These are phyloP conservation scores for Cyphomyrus discorhynchus DNA, from an alignment of 2,113 vertebrate species.

Conservation along the genomic window DNA sequence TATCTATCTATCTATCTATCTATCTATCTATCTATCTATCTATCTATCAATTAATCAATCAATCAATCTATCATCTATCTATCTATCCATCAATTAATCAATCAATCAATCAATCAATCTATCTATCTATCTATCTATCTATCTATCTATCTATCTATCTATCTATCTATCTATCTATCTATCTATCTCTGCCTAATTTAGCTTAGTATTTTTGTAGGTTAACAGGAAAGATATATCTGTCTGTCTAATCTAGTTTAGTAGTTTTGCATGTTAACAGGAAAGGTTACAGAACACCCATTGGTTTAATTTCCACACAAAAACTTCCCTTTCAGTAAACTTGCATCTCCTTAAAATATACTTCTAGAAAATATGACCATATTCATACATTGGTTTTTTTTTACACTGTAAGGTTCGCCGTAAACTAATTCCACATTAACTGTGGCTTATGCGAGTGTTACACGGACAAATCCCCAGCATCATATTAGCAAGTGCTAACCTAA, in stretches of 20 bases:
- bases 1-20: not conserved
- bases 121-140: not conserved
- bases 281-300: not conserved
- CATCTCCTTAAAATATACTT: not conserved
- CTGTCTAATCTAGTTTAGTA: not conserved
- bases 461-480: not conserved
- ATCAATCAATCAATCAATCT: too few species aligned
- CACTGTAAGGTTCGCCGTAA: not conserved
- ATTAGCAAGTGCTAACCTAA: conserved; percentile 1
- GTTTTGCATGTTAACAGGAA: not conserved
- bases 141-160: not conserved
- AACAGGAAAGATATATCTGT: not conserved
- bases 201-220: too few species aligned
- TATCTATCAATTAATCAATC: not conserved
- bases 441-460: not conserved
- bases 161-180: not conserved
- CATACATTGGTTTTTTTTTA: not conserved
- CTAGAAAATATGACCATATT: not conserved
- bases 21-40: not conserved
- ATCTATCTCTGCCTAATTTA: not conserved
- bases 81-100: not conserved
- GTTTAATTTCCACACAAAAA: not conserved
- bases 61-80: not conserved
- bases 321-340: not conserved
- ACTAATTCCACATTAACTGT: not conserved